Conservation (phyloP, 2,113 vertebrate species). For the Oxyruncus cristatus region DNA sequence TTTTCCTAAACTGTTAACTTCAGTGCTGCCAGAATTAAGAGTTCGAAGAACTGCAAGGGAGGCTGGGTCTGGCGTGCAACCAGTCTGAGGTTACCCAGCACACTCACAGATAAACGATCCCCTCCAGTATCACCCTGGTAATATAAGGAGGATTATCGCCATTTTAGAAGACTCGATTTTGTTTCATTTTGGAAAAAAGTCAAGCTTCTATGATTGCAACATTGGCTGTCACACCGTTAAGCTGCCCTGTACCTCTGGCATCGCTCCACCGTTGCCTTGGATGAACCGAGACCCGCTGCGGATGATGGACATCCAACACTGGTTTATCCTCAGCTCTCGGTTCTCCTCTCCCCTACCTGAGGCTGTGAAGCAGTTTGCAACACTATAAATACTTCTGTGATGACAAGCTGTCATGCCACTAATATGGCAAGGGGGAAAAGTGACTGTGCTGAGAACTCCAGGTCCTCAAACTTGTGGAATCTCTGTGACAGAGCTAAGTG, state of each 20-base stretch:
- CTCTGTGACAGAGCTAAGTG: not conserved
- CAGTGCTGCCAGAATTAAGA: conserved; percentile 62
- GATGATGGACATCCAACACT: not conserved
- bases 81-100: not conserved
- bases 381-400: not conserved
- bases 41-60: not conserved
- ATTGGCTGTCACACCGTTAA: not conserved
- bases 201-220: not conserved
- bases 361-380: not conserved
- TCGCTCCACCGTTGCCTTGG: not conserved
- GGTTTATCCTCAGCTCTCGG: not conserved
- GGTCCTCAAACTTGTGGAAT: not conserved
- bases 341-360: not conserved
- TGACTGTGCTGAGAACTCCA: not conserved
- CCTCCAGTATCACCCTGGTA: not conserved
- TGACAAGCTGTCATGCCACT: not conserved
- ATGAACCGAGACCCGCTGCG: not conserved
- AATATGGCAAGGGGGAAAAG: not conserved
- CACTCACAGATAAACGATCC: not conserved
- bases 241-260: not conserved
- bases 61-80: not conserved
- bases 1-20: conserved; percentile 75
- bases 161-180: not conserved
- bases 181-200: conserved; percentile 41
- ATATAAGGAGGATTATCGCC: not conserved